Evolutionary conservation across 2,888 invertebrate genomes (phyloP).

Genomic region (Tenthredo amoena): DNA sequence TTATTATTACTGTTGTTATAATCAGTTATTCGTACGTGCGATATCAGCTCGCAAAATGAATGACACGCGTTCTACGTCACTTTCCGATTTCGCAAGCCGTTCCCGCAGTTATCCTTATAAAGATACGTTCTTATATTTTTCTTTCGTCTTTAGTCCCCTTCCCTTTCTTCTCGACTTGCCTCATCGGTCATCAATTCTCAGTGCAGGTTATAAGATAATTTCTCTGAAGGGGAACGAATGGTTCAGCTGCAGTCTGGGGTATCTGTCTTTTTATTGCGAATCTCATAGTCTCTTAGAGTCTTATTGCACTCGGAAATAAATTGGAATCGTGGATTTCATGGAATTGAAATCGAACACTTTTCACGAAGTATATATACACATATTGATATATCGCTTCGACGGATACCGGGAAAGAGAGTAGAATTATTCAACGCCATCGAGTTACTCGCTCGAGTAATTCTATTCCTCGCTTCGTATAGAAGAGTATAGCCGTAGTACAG

Average conservation of each 20-base stretch:
- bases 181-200: neutral
- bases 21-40: neutral
- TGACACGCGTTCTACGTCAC: slow-evolving; percentile 34
- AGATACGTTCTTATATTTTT: neutral
- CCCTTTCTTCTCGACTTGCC: neutral
- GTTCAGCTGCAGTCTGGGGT: neutral
- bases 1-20: neutral
- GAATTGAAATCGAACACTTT: neutral
- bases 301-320: neutral
- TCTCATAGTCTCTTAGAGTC: neutral
- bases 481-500: too few relatives aligned
- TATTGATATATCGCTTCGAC: slow-evolving; percentile 2
- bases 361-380: neutral
- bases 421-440: slow-evolving; percentile 16
- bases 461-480: too few relatives aligned
- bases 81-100: slow-evolving; percentile 14
- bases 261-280: neutral
- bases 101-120: slow-evolving; percentile 32
- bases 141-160: neutral
- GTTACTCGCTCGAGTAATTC: too few relatives aligned
- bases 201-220: neutral
- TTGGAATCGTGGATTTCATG: neutral
- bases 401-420: neutral
- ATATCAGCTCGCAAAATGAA: slow-evolving; percentile 27
- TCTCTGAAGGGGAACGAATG: neutral